These are phyloP conservation scores for Scaptomyza caliginosa DNA, from an alignment of 2,888 invertebrate species.

Conservation along the genomic window DNA sequence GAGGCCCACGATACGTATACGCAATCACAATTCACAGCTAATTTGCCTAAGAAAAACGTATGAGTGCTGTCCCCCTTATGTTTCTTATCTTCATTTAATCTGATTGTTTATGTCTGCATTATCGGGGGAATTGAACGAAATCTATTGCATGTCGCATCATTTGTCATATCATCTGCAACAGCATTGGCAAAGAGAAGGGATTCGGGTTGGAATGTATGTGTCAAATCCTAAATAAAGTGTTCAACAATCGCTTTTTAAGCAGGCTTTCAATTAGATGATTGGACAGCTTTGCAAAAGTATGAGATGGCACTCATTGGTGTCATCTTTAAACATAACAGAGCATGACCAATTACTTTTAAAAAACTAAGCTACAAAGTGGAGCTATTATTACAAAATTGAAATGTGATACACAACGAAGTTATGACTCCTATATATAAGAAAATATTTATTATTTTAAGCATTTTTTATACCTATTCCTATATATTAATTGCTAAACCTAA, in stretches of 20 bases:
- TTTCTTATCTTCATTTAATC: constrained; percentile 61
- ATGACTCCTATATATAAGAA: background rate
- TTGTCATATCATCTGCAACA: constrained; percentile 26
- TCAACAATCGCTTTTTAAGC: constrained; percentile 29
- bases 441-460: too few species aligned
- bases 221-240: constrained; percentile 30
- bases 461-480: background rate
- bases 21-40: constrained; percentile 62
- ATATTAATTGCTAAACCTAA: background rate
- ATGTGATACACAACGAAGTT: background rate
- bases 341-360: constrained; percentile 22
- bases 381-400: background rate
- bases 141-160: constrained; percentile 58
- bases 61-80: background rate
- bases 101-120: constrained; percentile 60
- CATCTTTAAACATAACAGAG: constrained; percentile 8
- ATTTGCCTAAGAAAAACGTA: constrained; percentile 50
- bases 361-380: constrained; percentile 8
- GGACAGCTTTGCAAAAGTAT: constrained; percentile 3
- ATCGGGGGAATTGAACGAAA: constrained; percentile 56
- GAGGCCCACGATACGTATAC: constrained; percentile 39
- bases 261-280: constrained; percentile 42
- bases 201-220: background rate
- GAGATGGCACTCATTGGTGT: constrained; percentile 2
- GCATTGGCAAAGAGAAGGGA: background rate